These are phyloP conservation scores for Paracentrotus lividus DNA, from an alignment of 53 echinoderm and acorn worm genomes.

Conservation along the genomic window DNA sequence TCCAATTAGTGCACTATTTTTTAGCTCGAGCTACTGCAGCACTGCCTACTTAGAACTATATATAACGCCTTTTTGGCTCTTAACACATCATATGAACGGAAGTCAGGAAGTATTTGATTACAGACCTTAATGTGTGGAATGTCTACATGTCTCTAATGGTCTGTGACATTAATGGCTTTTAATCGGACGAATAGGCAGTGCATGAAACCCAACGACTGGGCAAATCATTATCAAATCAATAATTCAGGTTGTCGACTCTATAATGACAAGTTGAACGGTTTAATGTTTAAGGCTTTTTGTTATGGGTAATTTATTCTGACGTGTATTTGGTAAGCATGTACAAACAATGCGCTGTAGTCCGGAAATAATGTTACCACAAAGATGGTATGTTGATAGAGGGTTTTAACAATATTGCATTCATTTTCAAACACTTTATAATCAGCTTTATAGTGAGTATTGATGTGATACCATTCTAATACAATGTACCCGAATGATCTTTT, in stretches of 20 bases:
- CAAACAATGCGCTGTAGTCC: background rate
- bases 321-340: background rate
- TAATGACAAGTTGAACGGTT: background rate
- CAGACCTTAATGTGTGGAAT: background rate
- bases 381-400: no score
- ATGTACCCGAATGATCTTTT: no score
- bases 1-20: no score
- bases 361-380: no score
- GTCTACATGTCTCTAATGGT: background rate
- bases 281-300: background rate
- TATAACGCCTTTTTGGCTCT: no score
- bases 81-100: background rate
- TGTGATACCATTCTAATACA: no score
- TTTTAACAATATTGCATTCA: no score
- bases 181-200: background rate
- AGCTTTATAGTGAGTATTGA: no score
- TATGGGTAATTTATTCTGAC: background rate
- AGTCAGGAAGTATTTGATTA: conserved; percentile 26
- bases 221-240: background rate
- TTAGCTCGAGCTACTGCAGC: no score
- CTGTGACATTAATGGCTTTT: background rate
- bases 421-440: no score
- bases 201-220: background rate
- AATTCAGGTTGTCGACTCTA: background rate
- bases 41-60: no score